Conservation (phyloP, 1,140 invertebrate species). For the Myzus persicae region DNA sequence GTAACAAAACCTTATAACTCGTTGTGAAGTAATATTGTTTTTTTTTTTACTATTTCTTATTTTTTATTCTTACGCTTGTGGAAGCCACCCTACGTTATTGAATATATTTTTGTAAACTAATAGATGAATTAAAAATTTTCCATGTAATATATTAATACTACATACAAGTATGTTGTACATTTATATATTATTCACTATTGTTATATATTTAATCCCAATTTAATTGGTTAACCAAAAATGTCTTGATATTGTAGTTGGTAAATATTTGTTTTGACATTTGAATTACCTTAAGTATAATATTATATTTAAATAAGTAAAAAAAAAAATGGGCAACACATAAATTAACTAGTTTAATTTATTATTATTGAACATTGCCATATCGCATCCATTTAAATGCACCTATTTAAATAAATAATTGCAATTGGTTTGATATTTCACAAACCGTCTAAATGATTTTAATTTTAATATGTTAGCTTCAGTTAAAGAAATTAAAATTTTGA, state of each 20-base stretch:
- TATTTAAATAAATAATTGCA: not conserved
- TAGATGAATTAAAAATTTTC: conserved; percentile 30
- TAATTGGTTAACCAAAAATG: not conserved
- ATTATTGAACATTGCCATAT: not conserved
- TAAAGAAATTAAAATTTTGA: too few relatives aligned
- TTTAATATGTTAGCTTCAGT: too few relatives aligned
- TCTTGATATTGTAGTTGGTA: not conserved
- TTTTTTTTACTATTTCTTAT: conserved; percentile 19
- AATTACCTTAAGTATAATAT: not conserved
- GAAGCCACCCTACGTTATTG: conserved; percentile 1
- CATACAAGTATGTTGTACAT: not conserved
- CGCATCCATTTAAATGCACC: not conserved
- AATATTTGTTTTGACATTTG: not conserved
- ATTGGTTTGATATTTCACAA: not conserved
- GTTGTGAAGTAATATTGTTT: conserved; percentile 37
- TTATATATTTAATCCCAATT: conserved; percentile 29
- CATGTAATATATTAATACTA: conserved; percentile 1
- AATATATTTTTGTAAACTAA: conserved; percentile 42
- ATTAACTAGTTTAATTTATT: not conserved
- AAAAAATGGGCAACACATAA: not conserved
- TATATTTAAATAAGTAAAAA: not conserved
- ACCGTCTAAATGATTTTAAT: too few relatives aligned
- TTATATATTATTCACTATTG: not conserved
- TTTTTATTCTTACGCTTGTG: conserved; percentile 8
- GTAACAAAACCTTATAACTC: conserved; percentile 16